These are phyloP conservation scores for Okamejei kenojei DNA, from an alignment of 2,797 vertebrate species.

Conservation along the genomic window DNA sequence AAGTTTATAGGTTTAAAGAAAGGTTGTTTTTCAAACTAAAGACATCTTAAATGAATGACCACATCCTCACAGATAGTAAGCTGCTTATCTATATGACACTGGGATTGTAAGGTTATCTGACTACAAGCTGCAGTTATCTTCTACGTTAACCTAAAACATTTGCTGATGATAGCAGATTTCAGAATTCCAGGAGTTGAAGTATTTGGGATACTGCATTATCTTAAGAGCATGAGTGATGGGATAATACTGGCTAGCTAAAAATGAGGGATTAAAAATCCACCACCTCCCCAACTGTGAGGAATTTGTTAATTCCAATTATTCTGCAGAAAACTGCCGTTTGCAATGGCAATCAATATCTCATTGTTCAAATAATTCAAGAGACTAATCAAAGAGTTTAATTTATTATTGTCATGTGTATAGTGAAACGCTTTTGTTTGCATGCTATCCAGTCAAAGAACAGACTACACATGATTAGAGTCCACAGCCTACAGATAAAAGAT, in stretches of 20 bases:
- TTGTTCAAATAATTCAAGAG: not conserved
- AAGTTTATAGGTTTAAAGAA: not conserved
- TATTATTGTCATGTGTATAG: no score
- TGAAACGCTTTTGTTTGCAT: no score
- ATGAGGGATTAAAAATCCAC: not conserved
- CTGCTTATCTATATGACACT: not conserved
- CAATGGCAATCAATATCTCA: not conserved
- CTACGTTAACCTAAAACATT: not conserved
- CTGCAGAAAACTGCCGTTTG: not conserved
- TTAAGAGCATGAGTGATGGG: not conserved
- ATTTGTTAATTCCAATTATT: not conserved
- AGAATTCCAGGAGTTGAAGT: not conserved
- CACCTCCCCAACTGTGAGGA: not conserved
- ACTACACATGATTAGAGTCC: no score
- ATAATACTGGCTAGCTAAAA: not conserved
- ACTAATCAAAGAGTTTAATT: not conserved
- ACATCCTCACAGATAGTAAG: not conserved
- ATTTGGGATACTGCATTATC: not conserved
- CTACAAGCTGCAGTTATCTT: not conserved
- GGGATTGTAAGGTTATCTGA: not conserved
- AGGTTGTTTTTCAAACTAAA: not conserved
- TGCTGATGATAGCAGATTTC: not conserved
- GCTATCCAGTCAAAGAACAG: no score
- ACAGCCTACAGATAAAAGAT: no score
- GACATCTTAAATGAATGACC: not conserved